These are phyloP conservation scores for Epinephelus coioides DNA, from an alignment of 2,797 vertebrate species.

Conservation along the genomic window DNA sequence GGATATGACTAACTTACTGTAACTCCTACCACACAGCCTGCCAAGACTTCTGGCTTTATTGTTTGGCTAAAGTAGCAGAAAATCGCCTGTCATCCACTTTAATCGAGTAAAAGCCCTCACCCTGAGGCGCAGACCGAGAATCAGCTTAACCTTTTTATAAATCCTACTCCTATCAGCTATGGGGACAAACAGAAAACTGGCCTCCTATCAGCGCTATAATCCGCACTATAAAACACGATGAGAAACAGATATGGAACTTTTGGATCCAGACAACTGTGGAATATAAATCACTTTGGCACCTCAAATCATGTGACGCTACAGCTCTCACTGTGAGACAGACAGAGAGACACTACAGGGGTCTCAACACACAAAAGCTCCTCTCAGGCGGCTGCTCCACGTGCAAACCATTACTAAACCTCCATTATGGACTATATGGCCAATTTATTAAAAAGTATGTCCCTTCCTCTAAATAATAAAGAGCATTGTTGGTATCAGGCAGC, in stretches of 20 bases:
- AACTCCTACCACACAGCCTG: conserved; percentile 44
- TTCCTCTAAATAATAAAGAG: conserved; percentile 15
- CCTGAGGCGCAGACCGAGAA: conserved; percentile 51
- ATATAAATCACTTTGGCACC: conserved; percentile 37
- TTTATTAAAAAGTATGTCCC: conserved; percentile 42
- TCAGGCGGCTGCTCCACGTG: conserved; percentile 59
- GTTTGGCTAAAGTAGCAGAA: conserved; percentile 68
- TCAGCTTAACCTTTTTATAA: conserved; percentile 61
- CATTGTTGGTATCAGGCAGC: conserved; percentile 17
- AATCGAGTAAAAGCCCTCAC: conserved; percentile 59
- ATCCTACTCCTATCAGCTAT: conserved; percentile 59
- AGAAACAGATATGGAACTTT: conserved; percentile 44
- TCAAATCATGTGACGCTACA: conserved; percentile 25
- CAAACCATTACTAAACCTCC: conserved; percentile 59
- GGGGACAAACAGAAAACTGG: conserved; percentile 42
- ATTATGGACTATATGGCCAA: conserved; percentile 43
- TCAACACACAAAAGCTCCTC: conserved; percentile 47
- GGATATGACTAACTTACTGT: conserved; percentile 59
- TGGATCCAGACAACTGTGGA: conserved; percentile 26
- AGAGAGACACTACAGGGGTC: conserved; percentile 33
- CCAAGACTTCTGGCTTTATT: conserved; percentile 64
- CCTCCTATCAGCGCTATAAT: conserved; percentile 40
- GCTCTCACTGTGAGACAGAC: conserved; percentile 22
- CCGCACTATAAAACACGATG: conserved; percentile 36
- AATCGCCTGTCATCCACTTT: conserved; percentile 66